phyloP scores from a whole-genome alignment of 2,888 invertebrate species.

The Dysmachus trigonus region DNA sequence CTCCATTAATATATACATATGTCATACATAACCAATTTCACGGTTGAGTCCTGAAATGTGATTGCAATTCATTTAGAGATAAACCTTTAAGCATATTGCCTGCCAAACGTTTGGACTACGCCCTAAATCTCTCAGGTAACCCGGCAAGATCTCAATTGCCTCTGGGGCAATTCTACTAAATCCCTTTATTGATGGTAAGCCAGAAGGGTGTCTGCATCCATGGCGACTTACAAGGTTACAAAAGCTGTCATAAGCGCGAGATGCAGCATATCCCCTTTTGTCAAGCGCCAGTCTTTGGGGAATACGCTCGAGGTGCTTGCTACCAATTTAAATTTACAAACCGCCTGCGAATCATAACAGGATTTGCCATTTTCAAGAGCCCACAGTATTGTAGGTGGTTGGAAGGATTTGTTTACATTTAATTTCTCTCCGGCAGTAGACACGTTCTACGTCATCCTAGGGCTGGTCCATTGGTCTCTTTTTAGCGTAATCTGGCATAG shows the following conservation, averaged over 20 bases:
- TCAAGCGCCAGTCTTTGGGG: background rate
- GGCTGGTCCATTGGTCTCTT: constrained; percentile 3
- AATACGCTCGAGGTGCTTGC: background rate
- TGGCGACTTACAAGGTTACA: constrained; percentile 19
- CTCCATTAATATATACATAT: background rate
- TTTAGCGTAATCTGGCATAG: background rate
- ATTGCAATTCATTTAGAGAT: constrained; percentile 3
- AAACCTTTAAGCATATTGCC: background rate
- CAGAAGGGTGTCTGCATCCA: constrained; percentile 20
- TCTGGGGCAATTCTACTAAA: background rate
- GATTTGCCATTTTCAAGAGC: background rate
- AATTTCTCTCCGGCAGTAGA: background rate
- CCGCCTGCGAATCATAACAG: constrained; percentile 30
- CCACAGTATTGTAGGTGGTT: constrained; percentile 13
- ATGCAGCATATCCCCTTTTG: background rate
- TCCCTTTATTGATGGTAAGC: constrained; percentile 20
- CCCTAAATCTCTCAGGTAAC: constrained; percentile 24
- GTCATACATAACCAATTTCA: constrained; percentile 28
- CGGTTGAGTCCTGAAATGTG: constrained; percentile 9
- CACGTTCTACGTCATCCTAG: background rate
- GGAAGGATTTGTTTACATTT: constrained; percentile 25
- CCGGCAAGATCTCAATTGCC: constrained; percentile 17
- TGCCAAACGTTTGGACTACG: background rate
- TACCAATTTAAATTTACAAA: constrained; percentile 34
- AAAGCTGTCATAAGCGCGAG: constrained; percentile 20